These are phyloP conservation scores for Corvus hawaiiensis DNA, from an alignment of 2,113 vertebrate species.

Conservation along the genomic window DNA sequence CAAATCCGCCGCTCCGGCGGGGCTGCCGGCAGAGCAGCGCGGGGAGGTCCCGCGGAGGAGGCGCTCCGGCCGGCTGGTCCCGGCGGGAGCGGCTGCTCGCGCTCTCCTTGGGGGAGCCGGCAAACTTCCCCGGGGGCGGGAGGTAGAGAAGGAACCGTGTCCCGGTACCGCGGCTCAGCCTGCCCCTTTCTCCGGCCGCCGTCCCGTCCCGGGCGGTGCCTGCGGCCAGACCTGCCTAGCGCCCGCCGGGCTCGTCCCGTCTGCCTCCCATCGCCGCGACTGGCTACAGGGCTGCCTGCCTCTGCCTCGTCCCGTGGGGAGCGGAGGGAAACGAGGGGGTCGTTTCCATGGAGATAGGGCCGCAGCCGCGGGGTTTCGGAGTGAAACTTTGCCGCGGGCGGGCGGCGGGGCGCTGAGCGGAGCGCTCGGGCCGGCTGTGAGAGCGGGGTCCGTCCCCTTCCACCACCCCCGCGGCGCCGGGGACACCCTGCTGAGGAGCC, in stretches of 20 bases:
- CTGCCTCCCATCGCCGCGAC: neutral
- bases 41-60: rapidly evolving
- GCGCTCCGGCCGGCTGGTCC: rapidly evolving
- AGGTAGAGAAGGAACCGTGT: neutral
- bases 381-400: neutral
- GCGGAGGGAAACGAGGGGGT: neutral
- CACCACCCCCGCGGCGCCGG: too few relatives aligned
- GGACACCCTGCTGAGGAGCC: neutral
- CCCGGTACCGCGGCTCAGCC: neutral
- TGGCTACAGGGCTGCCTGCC: neutral
- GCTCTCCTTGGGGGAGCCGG: too few relatives aligned
- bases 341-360: neutral
- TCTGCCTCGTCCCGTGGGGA: neutral
- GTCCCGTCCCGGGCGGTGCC: neutral
- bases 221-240: neutral
- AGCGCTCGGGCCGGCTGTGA: neutral
- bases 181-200: too few relatives aligned
- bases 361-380: neutral
- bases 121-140: neutral
- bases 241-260: neutral
- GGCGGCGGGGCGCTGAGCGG: neutral
- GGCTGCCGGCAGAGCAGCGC: rapidly evolving
- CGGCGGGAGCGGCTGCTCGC: neutral
- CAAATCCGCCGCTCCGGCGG: neutral
- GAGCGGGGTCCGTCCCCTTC: neutral